phyloP scores from a whole-genome alignment of 2,113 vertebrate genomes.

The Mesoclemmys tuberculata region DNA sequence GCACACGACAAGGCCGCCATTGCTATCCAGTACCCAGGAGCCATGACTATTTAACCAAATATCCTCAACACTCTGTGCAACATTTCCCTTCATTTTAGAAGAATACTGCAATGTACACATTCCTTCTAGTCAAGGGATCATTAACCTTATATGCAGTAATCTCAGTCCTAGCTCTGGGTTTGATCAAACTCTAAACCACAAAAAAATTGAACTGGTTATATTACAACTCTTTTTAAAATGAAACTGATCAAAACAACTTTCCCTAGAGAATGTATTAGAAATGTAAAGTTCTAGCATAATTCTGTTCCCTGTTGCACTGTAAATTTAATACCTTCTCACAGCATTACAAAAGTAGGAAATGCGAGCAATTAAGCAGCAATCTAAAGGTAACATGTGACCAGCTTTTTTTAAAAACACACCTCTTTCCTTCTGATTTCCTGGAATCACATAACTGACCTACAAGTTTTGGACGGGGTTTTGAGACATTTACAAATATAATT shows the following conservation, averaged over 20 bases:
- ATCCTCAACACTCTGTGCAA: neutral
- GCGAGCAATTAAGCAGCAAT: slow-evolving; percentile 18
- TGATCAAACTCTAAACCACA: neutral
- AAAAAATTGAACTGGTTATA: neutral
- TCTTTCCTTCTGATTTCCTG: slow-evolving; percentile 50
- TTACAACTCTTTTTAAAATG: neutral
- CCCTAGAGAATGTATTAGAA: neutral
- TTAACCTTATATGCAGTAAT: neutral
- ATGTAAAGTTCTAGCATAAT: neutral
- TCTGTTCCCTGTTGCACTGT: neutral
- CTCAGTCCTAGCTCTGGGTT: neutral
- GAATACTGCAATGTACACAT: neutral
- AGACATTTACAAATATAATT: slow-evolving; percentile 33
- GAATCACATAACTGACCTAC: neutral
- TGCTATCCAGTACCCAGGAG: neutral
- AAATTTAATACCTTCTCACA: neutral
- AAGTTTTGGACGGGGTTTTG: neutral
- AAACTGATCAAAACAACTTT: slow-evolving; percentile 13
- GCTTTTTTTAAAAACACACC: slow-evolving; percentile 46
- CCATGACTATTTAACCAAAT: neutral
- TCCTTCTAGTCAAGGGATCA: neutral
- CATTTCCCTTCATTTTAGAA: neutral
- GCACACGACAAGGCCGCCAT: neutral
- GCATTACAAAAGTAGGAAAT: slow-evolving; percentile 2
- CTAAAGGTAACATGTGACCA: slow-evolving; percentile 52